Percentiles rank a stretch among this genome's conserved stretches.
phyloP scores from a whole-genome alignment of 2,888 invertebrate species.

The Rugalucina vietnamica region DNA sequence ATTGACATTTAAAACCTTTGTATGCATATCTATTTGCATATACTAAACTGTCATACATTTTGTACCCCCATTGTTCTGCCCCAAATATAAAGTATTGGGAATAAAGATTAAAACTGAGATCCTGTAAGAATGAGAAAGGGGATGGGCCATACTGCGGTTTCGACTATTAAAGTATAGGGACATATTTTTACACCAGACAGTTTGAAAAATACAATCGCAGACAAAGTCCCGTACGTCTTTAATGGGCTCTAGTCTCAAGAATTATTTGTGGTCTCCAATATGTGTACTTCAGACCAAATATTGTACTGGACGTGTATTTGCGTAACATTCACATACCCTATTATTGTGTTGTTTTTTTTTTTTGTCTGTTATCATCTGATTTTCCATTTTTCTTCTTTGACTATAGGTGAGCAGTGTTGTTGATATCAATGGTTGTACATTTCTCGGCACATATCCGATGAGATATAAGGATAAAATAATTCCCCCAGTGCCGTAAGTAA shows the following conservation, averaged over 20 bases:
- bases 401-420: conserved; percentile 60
- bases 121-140: too few species aligned
- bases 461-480: conserved; percentile 46
- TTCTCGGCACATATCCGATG: conserved; percentile 36
- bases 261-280: neutral
- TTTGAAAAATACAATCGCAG: too few species aligned
- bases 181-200: too few species aligned
- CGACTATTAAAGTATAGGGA: too few species aligned
- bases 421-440: conserved; percentile 64
- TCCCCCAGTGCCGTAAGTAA: conserved; percentile 46
- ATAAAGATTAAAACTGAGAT: too few species aligned
- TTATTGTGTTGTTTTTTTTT: neutral
- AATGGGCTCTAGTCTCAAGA: neutral
- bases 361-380: neutral
- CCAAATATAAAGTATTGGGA: too few species aligned
- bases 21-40: neutral
- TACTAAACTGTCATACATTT: neutral
- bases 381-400: neutral
- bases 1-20: neutral
- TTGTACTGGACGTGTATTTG: neutral
- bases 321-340: neutral
- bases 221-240: too few species aligned
- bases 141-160: too few species aligned
- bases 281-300: neutral
- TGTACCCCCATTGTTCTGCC: neutral